These are phyloP conservation scores for Ceraclea dissimilis DNA, from an alignment of 2,888 invertebrate species.

Conservation along the genomic window DNA sequence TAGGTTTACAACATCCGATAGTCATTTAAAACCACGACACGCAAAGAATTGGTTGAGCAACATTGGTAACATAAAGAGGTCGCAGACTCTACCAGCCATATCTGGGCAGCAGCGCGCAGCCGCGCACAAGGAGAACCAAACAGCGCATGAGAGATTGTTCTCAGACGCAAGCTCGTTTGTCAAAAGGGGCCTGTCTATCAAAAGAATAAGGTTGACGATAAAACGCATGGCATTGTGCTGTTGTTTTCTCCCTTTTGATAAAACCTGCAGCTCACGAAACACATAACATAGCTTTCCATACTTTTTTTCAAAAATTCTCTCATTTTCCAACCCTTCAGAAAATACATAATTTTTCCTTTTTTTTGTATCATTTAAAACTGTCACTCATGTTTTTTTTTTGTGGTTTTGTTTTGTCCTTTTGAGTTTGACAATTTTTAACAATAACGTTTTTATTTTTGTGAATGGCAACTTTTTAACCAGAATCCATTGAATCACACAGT, in stretches of 20 bases:
- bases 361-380: too few relatives aligned
- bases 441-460: too few relatives aligned
- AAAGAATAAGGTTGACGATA: conserved; percentile 44
- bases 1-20: conserved; percentile 50
- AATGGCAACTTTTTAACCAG: too few relatives aligned
- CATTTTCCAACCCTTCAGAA: too few relatives aligned
- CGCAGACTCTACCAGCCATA: conserved; percentile 20
- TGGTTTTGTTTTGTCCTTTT: too few relatives aligned
- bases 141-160: conserved; percentile 38
- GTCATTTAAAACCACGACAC: conserved; percentile 42
- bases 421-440: too few relatives aligned
- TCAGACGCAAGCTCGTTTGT: conserved; percentile 46
- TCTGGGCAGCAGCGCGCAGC: neutral
- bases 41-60: conserved; percentile 31
- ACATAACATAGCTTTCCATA: too few relatives aligned
- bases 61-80: conserved; percentile 24
- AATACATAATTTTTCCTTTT: too few relatives aligned
- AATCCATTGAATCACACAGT: too few relatives aligned
- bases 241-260: neutral
- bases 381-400: too few relatives aligned
- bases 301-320: too few relatives aligned
- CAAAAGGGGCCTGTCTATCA: conserved; percentile 47
- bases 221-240: neutral
- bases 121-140: conserved; percentile 32
- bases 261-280: too few relatives aligned